Evolutionary conservation across 2,888 invertebrate genomes (phyloP).

Genomic region (Drosophila mimica): DNA sequence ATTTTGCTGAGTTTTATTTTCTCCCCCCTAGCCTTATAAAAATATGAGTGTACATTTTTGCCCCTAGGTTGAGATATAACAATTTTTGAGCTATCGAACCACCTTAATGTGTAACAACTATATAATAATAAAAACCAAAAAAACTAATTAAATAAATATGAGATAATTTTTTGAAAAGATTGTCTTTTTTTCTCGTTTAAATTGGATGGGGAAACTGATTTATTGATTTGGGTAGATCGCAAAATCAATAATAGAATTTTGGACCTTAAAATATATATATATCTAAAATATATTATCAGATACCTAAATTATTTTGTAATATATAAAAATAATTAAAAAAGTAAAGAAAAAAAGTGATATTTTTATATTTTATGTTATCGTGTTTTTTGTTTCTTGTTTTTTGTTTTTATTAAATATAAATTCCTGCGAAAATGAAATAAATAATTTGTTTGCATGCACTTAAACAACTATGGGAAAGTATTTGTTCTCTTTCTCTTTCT

Average conservation of each 20-base stretch:
- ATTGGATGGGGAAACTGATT: background rate
- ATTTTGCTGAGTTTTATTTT: slow-evolving; percentile 37
- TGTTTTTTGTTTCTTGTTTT: slow-evolving; percentile 19
- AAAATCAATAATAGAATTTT: background rate
- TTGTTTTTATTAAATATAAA: slow-evolving; percentile 58
- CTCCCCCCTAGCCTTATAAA: slow-evolving; percentile 56
- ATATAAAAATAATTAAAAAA: background rate
- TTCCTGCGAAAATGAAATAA: slow-evolving; percentile 79
- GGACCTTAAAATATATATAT: too few relatives aligned
- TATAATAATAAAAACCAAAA: slow-evolving; percentile 45
- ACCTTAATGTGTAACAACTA: slow-evolving; percentile 81
- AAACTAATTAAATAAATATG: slow-evolving; percentile 69
- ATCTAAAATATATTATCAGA: background rate
- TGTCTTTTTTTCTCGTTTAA: background rate
- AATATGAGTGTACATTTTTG: slow-evolving; percentile 73
- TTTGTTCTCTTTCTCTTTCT: slow-evolving; percentile 31
- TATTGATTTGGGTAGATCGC: background rate
- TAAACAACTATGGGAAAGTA: slow-evolving; percentile 65
- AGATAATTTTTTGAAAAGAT: slow-evolving; percentile 59
- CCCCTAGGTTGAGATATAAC: slow-evolving; percentile 68
- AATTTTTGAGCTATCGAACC: slow-evolving; percentile 81
- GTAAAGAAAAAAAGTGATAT: background rate
- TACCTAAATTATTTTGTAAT: background rate
- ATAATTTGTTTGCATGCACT: slow-evolving; percentile 76
- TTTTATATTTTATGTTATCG: slow-evolving; percentile 20